Evolutionary conservation across 2,113 vertebrate genomes (phyloP), one percentile per base, ranked within the genome.

Genomic region (Laticauda colubrina): DNA sequence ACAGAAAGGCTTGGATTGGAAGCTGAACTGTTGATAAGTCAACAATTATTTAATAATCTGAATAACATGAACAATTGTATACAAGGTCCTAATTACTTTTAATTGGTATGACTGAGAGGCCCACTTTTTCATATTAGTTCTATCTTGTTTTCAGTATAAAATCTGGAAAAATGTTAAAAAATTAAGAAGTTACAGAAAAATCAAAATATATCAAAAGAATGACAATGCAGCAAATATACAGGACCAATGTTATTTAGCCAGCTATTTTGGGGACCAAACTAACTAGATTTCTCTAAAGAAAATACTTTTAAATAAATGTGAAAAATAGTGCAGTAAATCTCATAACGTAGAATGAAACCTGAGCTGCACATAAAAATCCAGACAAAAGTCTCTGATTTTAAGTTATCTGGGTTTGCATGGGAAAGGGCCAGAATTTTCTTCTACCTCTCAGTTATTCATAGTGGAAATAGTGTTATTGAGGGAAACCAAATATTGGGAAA

Each of bases 1-100:
- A 92, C n/a, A 3, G 85, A 3, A 55, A 94, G 61, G 56, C 91
- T 85, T 14, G 92, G 20, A 54, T 85, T 93, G 69, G 89, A 61
- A 21, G 89, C 20, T 34, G 94, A 85, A 87, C 90, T 91, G 92
- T 43, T 81, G 34, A 64, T 43, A 64, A 91, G 4, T 4, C 53
- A 55, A 43, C 26, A 26, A 20, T 86, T 57, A 26, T 2, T 59
- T 55, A 15, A 81, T 39, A 81, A 34, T 39, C 6, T 81, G 69
- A 39, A 39, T 26, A 57, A 51, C 56, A 6, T 89, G 85, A 89
- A 85, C 51, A 75, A 92, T 23, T 85, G 26, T 59, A 89, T 11
- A n/a, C 43, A 29, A 89, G 48, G 29, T 53, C 59, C 48, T 48
- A 88, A 48, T 21, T 55, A 39, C 23, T 64, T 64, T 56, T 29